These are phyloP conservation scores for Lethocerus indicus DNA, from an alignment of 1,140 invertebrate species.

Conservation along the genomic window DNA sequence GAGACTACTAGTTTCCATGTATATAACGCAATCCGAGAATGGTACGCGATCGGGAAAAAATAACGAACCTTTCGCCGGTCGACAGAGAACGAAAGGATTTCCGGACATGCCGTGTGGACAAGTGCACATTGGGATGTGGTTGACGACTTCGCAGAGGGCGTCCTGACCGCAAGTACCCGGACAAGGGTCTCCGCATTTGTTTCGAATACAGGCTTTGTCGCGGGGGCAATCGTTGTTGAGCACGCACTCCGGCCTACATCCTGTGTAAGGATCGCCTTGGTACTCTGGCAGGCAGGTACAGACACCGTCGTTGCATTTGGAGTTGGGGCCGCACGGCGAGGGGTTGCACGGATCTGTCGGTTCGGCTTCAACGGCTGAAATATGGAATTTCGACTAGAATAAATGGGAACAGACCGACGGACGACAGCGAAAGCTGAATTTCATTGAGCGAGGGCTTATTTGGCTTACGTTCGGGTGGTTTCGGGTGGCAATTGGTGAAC, in stretches of 20 bases:
- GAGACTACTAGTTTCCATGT: not conserved
- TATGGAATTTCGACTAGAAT: constrained; percentile 10
- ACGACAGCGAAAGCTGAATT: not conserved
- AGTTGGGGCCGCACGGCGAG: constrained; percentile 47
- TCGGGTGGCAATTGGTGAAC: constrained; percentile 31
- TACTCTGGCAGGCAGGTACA: constrained; percentile 43
- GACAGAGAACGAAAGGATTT: constrained; percentile 24
- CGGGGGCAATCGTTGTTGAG: constrained; percentile 35
- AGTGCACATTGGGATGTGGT: constrained; percentile 26
- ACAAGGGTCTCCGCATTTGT: constrained; percentile 34
- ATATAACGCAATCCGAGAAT: not conserved
- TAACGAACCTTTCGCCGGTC: constrained; percentile 25
- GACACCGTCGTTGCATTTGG: constrained; percentile 31
- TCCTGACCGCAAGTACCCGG: constrained; percentile 32
- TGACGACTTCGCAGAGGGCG: constrained; percentile 30
- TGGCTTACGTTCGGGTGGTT: constrained; percentile 21
- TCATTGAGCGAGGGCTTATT: not conserved
- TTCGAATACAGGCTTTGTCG: constrained; percentile 26
- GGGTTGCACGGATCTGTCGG: constrained; percentile 32
- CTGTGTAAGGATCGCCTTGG: constrained; percentile 22
- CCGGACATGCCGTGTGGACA: constrained; percentile 28
- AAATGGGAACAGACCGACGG: not conserved
- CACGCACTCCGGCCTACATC: constrained; percentile 36
- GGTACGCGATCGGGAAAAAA: not conserved
- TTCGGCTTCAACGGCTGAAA: constrained; percentile 19